Conservation (phyloP, 1,140 invertebrate species). For the Battus philenor region DNA sequence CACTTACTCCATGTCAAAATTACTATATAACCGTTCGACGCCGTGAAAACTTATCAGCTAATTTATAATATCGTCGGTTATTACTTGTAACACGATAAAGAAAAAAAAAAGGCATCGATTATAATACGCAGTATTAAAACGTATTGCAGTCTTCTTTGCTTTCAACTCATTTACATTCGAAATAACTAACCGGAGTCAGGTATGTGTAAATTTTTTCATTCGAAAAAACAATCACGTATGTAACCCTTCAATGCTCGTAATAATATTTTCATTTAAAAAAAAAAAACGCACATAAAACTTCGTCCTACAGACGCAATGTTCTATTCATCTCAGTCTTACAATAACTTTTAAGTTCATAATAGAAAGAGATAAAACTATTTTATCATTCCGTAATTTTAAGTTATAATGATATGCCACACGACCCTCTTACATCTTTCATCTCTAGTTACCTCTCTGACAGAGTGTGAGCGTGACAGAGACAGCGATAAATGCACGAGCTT, state of each 20-base stretch:
- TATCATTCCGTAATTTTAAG: slow-evolving; percentile 32
- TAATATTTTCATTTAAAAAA: slow-evolving; percentile 35
- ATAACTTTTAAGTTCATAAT: slow-evolving; percentile 13
- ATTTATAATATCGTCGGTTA: slow-evolving; percentile 1
- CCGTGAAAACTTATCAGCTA: slow-evolving; percentile 5
- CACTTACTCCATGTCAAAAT: too few relatives aligned
- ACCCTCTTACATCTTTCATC: slow-evolving; percentile 42
- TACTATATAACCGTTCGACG: neutral
- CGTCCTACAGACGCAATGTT: slow-evolving; percentile 25
- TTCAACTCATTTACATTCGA: slow-evolving; percentile 17
- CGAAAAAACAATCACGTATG: slow-evolving; percentile 16
- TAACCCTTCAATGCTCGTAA: slow-evolving; percentile 25
- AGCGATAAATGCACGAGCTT: slow-evolving; percentile 24
- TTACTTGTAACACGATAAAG: slow-evolving; percentile 11
- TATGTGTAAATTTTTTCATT: slow-evolving; percentile 19
- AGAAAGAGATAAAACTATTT: slow-evolving; percentile 33
- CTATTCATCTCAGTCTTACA: slow-evolving; percentile 19
- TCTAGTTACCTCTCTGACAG: slow-evolving; percentile 22
- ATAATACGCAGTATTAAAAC: slow-evolving; percentile 13
- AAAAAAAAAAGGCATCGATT: slow-evolving; percentile 5
- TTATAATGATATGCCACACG: slow-evolving; percentile 64
- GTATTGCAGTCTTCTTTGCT: slow-evolving; percentile 13
- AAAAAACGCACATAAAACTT: slow-evolving; percentile 27
- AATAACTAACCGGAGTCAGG: slow-evolving; percentile 9
- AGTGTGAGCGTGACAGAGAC: slow-evolving; percentile 26